Conservation (phyloP, 2,888 invertebrate genomes). For the Cremastobaeus sp. region DNA sequence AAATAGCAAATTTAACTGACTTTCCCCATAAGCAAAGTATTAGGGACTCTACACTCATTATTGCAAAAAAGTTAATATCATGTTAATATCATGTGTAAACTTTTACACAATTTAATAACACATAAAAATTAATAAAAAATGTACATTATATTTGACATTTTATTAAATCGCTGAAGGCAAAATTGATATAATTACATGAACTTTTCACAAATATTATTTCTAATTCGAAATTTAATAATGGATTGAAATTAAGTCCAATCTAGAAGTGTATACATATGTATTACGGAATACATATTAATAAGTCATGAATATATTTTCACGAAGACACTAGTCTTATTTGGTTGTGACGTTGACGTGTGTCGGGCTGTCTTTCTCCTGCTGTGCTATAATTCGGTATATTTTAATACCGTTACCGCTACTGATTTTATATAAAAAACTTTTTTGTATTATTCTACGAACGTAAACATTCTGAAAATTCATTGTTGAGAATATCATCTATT, state of each 20-base stretch:
- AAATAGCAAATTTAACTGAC: no score
- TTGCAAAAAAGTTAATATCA: no score
- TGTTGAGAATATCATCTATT: background rate
- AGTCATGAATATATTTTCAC: constrained; percentile 58
- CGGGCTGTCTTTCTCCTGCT: constrained; percentile 77
- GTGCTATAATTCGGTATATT: constrained; percentile 74
- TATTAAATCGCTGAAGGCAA: constrained; percentile 54
- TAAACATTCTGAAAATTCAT: no score
- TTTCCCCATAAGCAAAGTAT: no score
- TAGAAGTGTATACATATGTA: constrained; percentile 52
- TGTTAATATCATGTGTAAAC: no score
- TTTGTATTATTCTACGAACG: no score
- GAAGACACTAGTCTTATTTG: constrained; percentile 68
- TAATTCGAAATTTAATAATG: constrained; percentile 56
- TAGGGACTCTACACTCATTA: no score
- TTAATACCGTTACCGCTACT: constrained; percentile 43
- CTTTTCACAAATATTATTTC: constrained; percentile 47
- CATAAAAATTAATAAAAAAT: background rate
- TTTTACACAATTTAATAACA: no score
- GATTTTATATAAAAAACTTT: constrained; percentile 12
- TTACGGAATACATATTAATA: constrained; percentile 58
- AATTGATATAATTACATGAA: constrained; percentile 54
- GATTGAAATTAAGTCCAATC: constrained; percentile 44
- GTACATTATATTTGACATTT: constrained; percentile 46
- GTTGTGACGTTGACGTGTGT: constrained; percentile 78